Conservation (phyloP, 2,888 invertebrate species). For the Bombylius major region DNA sequence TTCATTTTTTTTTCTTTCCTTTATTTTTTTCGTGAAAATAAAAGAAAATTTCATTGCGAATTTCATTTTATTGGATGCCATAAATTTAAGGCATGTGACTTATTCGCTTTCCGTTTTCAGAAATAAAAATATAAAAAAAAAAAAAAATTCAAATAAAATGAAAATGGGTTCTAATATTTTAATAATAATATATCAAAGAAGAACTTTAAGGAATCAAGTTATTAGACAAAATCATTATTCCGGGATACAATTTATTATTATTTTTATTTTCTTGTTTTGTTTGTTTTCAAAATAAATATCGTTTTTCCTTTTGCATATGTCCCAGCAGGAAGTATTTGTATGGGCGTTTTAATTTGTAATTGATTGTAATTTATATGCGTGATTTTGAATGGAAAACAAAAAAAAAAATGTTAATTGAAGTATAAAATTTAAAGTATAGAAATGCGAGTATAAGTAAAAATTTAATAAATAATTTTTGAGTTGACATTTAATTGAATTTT, state of each 20-base stretch:
- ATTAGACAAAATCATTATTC: neutral
- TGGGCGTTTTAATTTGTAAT: no score
- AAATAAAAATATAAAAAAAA: neutral
- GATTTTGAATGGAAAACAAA: no score
- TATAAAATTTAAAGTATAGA: no score
- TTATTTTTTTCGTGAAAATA: neutral
- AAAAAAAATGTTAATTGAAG: no score
- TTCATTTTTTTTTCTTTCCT: no score
- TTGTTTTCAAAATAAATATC: no score
- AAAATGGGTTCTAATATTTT: neutral
- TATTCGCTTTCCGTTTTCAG: constrained; percentile 3
- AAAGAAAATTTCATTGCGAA: constrained; percentile 13
- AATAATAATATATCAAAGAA: neutral
- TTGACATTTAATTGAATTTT: no score
- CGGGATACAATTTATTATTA: neutral
- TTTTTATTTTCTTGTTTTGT: neutral
- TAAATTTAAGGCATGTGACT: constrained; percentile 14
- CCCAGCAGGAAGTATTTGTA: no score
- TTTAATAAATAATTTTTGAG: no score
- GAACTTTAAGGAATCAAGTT: constrained; percentile 2
- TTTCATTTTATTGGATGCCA: constrained; percentile 15
- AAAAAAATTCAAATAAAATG: neutral
- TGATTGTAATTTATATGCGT: no score
- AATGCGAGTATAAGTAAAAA: no score
- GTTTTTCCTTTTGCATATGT: no score